Evolutionary conservation across 1,140 invertebrate genomes (phyloP).

Genomic region (Ruditapes philippinarum): DNA sequence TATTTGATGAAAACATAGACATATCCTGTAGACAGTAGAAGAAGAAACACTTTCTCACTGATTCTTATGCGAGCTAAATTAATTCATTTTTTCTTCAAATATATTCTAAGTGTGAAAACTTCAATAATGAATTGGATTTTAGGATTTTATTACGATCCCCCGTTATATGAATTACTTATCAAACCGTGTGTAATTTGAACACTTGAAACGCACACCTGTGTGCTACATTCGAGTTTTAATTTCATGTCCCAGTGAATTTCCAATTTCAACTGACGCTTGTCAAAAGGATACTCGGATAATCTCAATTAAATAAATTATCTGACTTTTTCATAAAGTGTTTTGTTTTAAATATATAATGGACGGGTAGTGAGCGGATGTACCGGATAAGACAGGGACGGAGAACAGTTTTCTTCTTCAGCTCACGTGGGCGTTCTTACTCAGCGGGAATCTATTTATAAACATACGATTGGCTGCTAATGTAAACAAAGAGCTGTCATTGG

Average conservation of each 20-base stretch:
- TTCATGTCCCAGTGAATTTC: constrained; percentile 59
- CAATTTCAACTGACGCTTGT: constrained; percentile 36
- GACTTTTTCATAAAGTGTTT: constrained; percentile 57
- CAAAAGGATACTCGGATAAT: constrained; percentile 43
- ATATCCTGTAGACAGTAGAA: background rate
- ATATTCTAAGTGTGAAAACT: background rate
- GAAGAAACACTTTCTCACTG: background rate
- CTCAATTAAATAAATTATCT: constrained; percentile 56
- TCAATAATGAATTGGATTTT: constrained; percentile 27
- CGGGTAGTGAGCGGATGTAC: background rate
- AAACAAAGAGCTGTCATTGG: constrained; percentile 52
- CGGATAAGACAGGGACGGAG: constrained; percentile 15
- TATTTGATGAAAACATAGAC: background rate
- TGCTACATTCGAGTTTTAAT: constrained; percentile 34
- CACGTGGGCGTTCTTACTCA: background rate
- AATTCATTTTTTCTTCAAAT: background rate
- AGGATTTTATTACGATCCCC: constrained; percentile 32
- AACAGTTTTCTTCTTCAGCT: background rate
- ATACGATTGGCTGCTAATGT: constrained; percentile 36
- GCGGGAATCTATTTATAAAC: background rate
- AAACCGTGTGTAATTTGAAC: constrained; percentile 24
- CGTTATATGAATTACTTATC: constrained; percentile 63
- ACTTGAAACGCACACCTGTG: constrained; percentile 56
- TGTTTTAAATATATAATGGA: constrained; percentile 62
- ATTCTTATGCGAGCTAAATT: background rate